Evolutionary conservation across 2,888 invertebrate species (phyloP).

Genomic region (Dynastes grantii): DNA sequence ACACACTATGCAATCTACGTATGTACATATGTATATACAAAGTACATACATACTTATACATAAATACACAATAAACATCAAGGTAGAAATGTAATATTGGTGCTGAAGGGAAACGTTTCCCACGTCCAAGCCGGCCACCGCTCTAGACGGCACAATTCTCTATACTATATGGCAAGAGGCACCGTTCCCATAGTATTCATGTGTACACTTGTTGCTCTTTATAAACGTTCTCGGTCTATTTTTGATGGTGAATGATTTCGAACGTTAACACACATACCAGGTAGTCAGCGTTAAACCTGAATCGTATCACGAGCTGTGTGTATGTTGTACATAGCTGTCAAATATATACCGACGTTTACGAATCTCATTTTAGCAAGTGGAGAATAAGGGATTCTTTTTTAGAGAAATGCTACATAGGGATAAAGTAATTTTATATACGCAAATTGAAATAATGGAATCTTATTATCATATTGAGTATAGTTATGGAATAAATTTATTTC

Average conservation of each 20-base stretch:
- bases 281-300: slow-evolving; percentile 27
- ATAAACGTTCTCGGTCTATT: slow-evolving; percentile 35
- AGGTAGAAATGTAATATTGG: slow-evolving; percentile 24
- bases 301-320: not conserved
- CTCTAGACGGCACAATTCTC: not conserved
- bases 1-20: not conserved
- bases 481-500: too few relatives aligned
- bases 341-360: not conserved
- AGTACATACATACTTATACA: not conserved
- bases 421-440: too few relatives aligned
- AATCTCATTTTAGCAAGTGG: too few relatives aligned
- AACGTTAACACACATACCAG: slow-evolving; percentile 20
- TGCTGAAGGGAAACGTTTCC: slow-evolving; percentile 18
- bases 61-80: slow-evolving; percentile 1
- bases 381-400: too few relatives aligned
- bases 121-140: slow-evolving; percentile 17
- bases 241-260: slow-evolving; percentile 17
- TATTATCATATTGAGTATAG: too few relatives aligned
- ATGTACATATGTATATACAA: not conserved
- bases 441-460: too few relatives aligned
- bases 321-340: not conserved
- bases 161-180: not conserved
- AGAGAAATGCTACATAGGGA: too few relatives aligned
- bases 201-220: slow-evolving; percentile 42
- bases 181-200: slow-evolving; percentile 38